These are phyloP conservation scores for Ectropis grisescens DNA, from an alignment of 1,140 invertebrate species.

Conservation along the genomic window DNA sequence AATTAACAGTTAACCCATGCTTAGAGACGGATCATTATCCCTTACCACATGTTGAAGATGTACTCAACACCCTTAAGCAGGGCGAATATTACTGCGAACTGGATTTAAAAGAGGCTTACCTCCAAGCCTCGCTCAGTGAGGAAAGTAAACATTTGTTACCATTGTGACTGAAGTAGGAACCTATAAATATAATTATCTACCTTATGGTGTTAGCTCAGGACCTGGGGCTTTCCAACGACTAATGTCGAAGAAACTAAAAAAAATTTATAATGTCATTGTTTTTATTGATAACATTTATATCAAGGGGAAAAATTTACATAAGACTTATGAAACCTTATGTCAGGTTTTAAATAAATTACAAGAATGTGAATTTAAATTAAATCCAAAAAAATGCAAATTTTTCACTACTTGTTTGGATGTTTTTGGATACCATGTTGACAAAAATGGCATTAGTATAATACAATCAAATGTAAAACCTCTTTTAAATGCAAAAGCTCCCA, in stretches of 20 bases:
- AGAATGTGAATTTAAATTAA: too few relatives aligned
- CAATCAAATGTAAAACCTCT: conserved; percentile 11
- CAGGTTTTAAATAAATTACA: too few relatives aligned
- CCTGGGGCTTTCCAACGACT: too few relatives aligned
- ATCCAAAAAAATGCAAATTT: too few relatives aligned
- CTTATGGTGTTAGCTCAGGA: conserved; percentile 7
- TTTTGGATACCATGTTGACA: too few relatives aligned
- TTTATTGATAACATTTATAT: too few relatives aligned
- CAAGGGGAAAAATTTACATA: too few relatives aligned
- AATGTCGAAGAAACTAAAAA: too few relatives aligned
- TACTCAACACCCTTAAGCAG: neutral
- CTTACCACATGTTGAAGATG: neutral
- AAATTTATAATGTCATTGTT: too few relatives aligned
- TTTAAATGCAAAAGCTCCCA: conserved; percentile 5
- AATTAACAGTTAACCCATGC: neutral
- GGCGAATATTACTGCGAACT: neutral
- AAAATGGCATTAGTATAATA: too few relatives aligned
- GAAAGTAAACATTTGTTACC: neutral
- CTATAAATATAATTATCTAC: conserved; percentile 6
- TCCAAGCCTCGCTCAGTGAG: conserved; percentile 1
- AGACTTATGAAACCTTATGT: too few relatives aligned
- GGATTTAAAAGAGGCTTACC: neutral
- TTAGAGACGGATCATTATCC: neutral
- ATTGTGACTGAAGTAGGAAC: conserved; percentile 8
- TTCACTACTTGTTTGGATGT: too few relatives aligned